Evolutionary conservation across 2,797 vertebrate genomes (phyloP), one percentile per base, ranked within the genome.

Genomic region (Nannoperca obscura): DNA sequence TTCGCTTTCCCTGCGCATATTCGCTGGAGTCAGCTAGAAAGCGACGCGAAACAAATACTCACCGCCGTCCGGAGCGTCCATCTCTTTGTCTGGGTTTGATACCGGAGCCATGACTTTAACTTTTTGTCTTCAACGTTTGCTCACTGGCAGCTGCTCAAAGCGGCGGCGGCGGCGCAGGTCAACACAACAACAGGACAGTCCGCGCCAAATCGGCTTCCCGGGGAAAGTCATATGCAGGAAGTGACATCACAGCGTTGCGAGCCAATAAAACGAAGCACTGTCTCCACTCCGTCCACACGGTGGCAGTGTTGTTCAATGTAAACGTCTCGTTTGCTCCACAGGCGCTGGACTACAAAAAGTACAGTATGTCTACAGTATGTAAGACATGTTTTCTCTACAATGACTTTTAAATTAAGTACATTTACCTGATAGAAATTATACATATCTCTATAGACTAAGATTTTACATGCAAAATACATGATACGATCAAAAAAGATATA

Each of bases 171-270:
- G 14, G 36, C 20, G 9, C 27, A 36, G 15, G 10, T 70, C 79
- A 88, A 85, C 75, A 94, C 89, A 93, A 93, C 81, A 91, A 91
- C 91, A 83, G 81, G 30, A 17, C 58, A 71, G 57, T 89, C 87
- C 91, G 94, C 95, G 95, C 95, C 94, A 96, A 96, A 89, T 85
- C 61, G 3, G 20, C 63, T 95, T 95, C 93, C 94, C 95, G 94
- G 95, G 93, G 89, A 96, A 95, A 95, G 86, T 95, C 90, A 91
- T 92, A 91, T 65, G 74, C 64, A 63, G 95, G 95, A 96, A 93
- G 62, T 95, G 88, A 92, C 91, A n/a, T 84, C 58, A 44, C 1
- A 0, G 1, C 4, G 0, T 17, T 1, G 2, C 3, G 52, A 64
- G 22, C 93, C 91, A 93, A 89, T 91, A 0, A 71, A 0, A n/a